These are phyloP conservation scores for Macquaria australasica DNA, from an alignment of 2,113 vertebrate species.

Conservation along the genomic window DNA sequence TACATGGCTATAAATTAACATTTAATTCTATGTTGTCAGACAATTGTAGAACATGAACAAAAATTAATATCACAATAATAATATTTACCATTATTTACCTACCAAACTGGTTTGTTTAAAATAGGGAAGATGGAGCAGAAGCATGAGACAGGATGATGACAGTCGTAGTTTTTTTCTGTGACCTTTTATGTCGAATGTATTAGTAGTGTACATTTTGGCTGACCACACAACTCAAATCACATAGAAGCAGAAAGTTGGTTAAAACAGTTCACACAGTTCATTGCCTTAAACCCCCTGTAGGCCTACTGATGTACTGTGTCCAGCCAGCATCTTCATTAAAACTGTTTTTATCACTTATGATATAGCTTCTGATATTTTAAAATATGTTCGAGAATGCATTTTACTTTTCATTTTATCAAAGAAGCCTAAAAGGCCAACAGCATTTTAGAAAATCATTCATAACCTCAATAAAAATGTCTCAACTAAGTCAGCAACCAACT, in stretches of 20 bases:
- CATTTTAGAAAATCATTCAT: not conserved
- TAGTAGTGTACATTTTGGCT: not conserved
- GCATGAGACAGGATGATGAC: not conserved
- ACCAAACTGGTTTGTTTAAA: not conserved
- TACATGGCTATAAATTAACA: not conserved
- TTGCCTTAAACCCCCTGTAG: not conserved
- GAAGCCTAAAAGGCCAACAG: not conserved
- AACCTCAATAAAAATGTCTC: not conserved
- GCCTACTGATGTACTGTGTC: too few relatives aligned
- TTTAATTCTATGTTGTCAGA: not conserved
- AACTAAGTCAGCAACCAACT: not conserved
- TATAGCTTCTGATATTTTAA: not conserved
- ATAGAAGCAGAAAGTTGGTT: not conserved
- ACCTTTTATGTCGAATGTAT: not conserved
- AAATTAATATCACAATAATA: too few relatives aligned
- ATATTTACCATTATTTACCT: too few relatives aligned
- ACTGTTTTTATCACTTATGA: not conserved
- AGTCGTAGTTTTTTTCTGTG: not conserved
- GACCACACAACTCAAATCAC: not conserved
- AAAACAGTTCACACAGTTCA: not conserved
- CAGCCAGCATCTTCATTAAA: slow-evolving; percentile 1
- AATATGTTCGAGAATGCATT: not conserved
- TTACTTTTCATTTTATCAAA: not conserved
- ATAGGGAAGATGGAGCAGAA: not conserved
- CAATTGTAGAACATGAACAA: not conserved